Evolutionary conservation across 2,888 invertebrate genomes (phyloP).

Genomic region (Melanchra persicariae): DNA sequence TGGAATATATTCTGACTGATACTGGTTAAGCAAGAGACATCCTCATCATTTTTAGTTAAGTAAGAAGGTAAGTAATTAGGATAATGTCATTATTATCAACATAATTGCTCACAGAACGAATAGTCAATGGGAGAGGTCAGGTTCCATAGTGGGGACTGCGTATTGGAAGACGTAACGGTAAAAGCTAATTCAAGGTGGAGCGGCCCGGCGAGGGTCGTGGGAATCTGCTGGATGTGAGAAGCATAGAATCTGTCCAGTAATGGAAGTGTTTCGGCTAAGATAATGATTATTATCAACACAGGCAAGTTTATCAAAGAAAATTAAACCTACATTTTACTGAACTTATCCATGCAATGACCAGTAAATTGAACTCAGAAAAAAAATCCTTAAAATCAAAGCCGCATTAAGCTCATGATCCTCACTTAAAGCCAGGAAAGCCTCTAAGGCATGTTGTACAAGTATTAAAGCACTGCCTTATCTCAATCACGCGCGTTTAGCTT

Average conservation of each 20-base stretch:
- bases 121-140: not conserved
- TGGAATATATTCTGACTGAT: not conserved
- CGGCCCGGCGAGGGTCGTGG: not conserved
- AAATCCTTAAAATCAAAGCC: conserved; percentile 47
- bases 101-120: not conserved
- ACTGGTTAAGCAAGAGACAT: not conserved
- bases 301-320: conserved; percentile 9
- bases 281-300: not conserved
- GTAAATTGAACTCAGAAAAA: conserved; percentile 32
- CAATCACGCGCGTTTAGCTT: conserved; percentile 65
- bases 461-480: conserved; percentile 60
- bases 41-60: not conserved
- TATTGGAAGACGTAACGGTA: no score
- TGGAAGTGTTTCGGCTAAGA: not conserved
- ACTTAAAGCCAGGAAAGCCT: conserved; percentile 38
- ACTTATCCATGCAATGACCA: conserved; percentile 10
- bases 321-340: conserved; percentile 7
- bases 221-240: not conserved
- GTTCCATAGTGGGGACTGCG: not conserved
- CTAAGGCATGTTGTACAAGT: conserved; percentile 57
- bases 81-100: no score
- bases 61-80: no score
- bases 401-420: conserved; percentile 46
- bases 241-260: not conserved
- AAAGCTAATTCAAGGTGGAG: no score